These are phyloP conservation scores for Apamea crenata DNA, from an alignment of 2,888 invertebrate genomes.

Conservation along the genomic window DNA sequence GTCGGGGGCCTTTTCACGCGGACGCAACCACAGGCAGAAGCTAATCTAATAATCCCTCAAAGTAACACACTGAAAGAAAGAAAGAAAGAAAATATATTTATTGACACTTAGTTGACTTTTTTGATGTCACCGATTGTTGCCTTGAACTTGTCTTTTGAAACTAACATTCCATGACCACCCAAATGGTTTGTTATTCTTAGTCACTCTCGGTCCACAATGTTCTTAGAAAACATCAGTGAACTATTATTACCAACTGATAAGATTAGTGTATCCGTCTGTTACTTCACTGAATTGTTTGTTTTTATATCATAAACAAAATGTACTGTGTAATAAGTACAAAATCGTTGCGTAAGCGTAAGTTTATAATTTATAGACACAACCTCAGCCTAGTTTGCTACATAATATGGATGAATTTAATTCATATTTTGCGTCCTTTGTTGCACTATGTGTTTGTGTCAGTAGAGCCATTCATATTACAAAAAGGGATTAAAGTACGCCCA, in stretches of 20 bases:
- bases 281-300: slow-evolving; percentile 30
- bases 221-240: slow-evolving; percentile 8
- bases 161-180: background rate
- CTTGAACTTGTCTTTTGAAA: slow-evolving; percentile 25
- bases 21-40: too few species aligned
- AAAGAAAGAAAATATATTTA: too few species aligned
- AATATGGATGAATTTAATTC: background rate
- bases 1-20: too few species aligned
- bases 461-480: background rate
- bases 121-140: too few species aligned
- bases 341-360: background rate
- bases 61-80: too few species aligned
- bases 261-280: slow-evolving; percentile 39
- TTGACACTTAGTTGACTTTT: too few species aligned
- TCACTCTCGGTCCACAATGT: background rate
- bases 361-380: slow-evolving; percentile 7
- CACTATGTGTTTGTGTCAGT: background rate
- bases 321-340: background rate
- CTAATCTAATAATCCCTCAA: slow-evolving; percentile 1
- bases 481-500: too few species aligned
- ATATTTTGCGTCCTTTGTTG: background rate
- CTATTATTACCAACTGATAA: slow-evolving; percentile 24
- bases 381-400: background rate
- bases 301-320: slow-evolving; percentile 15
- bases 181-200: slow-evolving; percentile 1